A percentile compares a stretch with the other conserved stretches of the same genome.
Evolutionary conservation across 2,113 vertebrate genomes (phyloP).

Genomic region (Narcine bancroftii): DNA sequence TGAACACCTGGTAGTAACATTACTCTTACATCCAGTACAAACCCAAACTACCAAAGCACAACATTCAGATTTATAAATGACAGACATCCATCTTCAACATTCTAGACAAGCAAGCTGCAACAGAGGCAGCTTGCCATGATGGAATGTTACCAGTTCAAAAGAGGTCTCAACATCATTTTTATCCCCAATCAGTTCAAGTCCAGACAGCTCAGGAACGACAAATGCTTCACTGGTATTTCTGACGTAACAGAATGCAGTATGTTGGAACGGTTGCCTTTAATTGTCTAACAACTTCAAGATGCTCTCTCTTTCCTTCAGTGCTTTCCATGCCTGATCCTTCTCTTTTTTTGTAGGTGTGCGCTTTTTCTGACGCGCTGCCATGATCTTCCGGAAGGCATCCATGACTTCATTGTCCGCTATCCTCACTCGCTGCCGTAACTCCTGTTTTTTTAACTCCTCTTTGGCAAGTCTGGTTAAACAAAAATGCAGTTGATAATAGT

Average conservation of each 20-base stretch:
- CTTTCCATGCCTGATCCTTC: conserved; percentile 96
- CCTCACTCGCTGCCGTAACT: conserved; percentile 85
- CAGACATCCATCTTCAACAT: conserved; percentile 4
- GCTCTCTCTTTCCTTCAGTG: conserved; percentile 89
- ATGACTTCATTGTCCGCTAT: conserved; percentile 95
- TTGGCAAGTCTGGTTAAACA: conserved; percentile 69
- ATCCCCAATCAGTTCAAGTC: neutral
- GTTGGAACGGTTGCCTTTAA: conserved; percentile 45
- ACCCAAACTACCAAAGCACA: conserved; percentile 29
- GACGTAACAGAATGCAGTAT: neutral
- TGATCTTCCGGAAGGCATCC: conserved; percentile 98
- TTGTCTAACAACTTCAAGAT: conserved; percentile 90
- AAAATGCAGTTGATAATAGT: too few relatives aligned
- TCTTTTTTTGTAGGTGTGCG: conserved; percentile 95
- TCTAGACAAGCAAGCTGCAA: neutral
- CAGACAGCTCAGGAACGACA: neutral
- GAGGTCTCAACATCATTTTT: neutral
- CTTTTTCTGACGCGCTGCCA: conserved; percentile 96
- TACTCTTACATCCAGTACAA: conserved; percentile 6
- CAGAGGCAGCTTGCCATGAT: neutral
- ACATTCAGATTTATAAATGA: conserved; percentile 14
- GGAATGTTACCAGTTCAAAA: conserved; percentile 29
- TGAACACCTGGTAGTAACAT: neutral
- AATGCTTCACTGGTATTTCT: neutral
- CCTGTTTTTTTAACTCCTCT: conserved; percentile 89